Conservation (phyloP, 2,888 invertebrate species). For the Xestia sexstrigata region DNA sequence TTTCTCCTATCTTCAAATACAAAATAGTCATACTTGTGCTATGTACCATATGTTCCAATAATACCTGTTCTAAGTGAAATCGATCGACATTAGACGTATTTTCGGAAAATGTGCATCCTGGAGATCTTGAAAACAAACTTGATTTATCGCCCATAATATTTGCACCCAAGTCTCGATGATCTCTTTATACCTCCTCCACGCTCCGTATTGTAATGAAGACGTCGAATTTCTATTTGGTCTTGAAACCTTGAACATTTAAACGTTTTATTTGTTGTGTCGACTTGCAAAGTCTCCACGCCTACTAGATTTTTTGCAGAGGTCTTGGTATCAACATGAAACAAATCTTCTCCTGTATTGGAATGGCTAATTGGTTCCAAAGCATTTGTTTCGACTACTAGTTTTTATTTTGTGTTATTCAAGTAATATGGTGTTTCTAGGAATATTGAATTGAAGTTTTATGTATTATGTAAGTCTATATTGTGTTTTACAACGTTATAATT, state of each 20-base stretch:
- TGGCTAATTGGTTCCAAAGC: conserved; percentile 6
- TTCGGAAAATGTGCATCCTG: background rate
- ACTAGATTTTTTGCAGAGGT: conserved; percentile 51
- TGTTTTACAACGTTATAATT: conserved; percentile 28
- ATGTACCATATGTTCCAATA: background rate
- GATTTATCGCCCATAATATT: conserved; percentile 65
- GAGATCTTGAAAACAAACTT: conserved; percentile 25
- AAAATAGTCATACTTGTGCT: background rate
- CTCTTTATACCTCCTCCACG: conserved; percentile 70
- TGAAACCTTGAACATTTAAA: conserved; percentile 58
- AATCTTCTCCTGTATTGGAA: conserved; percentile 25
- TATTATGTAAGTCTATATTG: conserved; percentile 16
- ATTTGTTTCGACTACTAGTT: conserved; percentile 1
- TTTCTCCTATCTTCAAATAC: conserved; percentile 5
- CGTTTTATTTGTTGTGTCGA: conserved; percentile 53
- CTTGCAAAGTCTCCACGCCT: conserved; percentile 65
- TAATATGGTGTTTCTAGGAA: background rate
- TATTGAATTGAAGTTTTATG: background rate
- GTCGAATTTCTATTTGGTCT: conserved; percentile 49
- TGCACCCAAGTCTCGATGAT: conserved; percentile 70
- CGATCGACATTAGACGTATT: background rate
- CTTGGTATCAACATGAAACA: conserved; percentile 20
- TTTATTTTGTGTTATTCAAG: conserved; percentile 6
- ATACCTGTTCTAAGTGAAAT: background rate
- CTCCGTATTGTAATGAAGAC: conserved; percentile 56